Conservation (phyloP, 2,113 vertebrate genomes). For the Glareola pratincola region DNA sequence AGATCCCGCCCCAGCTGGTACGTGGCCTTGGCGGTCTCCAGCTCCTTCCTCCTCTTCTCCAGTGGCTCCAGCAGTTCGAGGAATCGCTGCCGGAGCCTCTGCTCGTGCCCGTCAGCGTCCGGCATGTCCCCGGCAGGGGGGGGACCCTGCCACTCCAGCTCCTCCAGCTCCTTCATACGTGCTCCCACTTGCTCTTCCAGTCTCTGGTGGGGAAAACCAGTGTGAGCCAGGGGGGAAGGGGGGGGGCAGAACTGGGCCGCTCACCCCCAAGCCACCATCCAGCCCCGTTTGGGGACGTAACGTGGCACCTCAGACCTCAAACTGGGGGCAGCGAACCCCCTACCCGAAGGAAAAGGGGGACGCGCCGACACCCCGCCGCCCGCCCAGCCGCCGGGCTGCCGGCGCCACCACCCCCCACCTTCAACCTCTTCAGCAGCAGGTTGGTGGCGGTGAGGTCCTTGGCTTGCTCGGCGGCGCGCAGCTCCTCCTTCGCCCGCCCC, state of each 20-base stretch:
- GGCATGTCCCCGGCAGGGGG: slow-evolving; percentile 65
- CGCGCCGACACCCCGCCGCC: neutral
- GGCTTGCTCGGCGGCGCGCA: slow-evolving; percentile 80
- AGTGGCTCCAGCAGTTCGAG: slow-evolving; percentile 84
- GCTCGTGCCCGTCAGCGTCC: slow-evolving; percentile 74
- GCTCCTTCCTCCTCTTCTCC: slow-evolving; percentile 80
- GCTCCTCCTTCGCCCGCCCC: slow-evolving; percentile 78
- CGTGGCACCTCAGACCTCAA: accelerated
- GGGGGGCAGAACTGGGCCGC: accelerated
- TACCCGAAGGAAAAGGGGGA: neutral
- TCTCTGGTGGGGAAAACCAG: slow-evolving; percentile 66
- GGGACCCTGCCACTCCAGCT: slow-evolving; percentile 78
- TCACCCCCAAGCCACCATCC: neutral
- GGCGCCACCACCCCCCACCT: slow-evolving; percentile 59
- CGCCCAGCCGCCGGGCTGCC: neutral
- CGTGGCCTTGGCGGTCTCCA: slow-evolving; percentile 82
- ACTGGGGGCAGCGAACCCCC: accelerated
- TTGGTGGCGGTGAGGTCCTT: slow-evolving; percentile 91
- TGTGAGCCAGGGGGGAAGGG: neutral
- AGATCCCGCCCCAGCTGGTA: slow-evolving; percentile 91
- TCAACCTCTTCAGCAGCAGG: slow-evolving; percentile 89
- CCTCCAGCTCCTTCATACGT: slow-evolving; percentile 84
- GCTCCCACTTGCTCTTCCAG: slow-evolving; percentile 89
- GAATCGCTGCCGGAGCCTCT: slow-evolving; percentile 80
- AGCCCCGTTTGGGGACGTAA: neutral